These are phyloP conservation scores for Helicoverpa assulta DNA, from an alignment of 2,888 invertebrate species.

Conservation along the genomic window DNA sequence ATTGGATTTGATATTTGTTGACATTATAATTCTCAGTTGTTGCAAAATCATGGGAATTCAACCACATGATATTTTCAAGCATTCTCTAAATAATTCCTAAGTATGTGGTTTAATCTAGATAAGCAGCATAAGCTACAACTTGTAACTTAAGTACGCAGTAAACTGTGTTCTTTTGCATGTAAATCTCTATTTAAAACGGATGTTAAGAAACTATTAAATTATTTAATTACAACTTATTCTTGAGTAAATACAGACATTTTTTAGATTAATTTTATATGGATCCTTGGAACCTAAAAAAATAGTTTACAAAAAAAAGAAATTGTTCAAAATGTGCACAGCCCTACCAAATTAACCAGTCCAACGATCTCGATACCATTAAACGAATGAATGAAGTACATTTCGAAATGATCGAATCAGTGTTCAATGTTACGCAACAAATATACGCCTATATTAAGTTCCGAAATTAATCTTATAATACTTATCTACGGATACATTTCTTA, in stretches of 20 bases:
- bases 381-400: slow-evolving; percentile 66
- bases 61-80: slow-evolving; percentile 28
- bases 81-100: slow-evolving; percentile 12
- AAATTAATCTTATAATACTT: slow-evolving; percentile 60
- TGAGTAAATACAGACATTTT: too few species aligned
- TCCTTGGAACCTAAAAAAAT: too few species aligned
- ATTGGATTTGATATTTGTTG: background rate
- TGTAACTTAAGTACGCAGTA: slow-evolving; percentile 13
- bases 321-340: slow-evolving; percentile 39
- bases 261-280: background rate
- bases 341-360: slow-evolving; percentile 51
- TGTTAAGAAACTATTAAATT: slow-evolving; percentile 22
- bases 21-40: background rate
- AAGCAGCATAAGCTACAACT: slow-evolving; percentile 17
- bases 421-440: slow-evolving; percentile 57
- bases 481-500: slow-evolving; percentile 52
- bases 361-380: slow-evolving; percentile 48
- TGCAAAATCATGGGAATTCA: background rate
- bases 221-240: slow-evolving; percentile 3
- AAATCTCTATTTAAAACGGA: slow-evolving; percentile 26
- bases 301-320: too few species aligned
- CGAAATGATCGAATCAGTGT: slow-evolving; percentile 62
- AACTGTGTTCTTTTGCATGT: slow-evolving; percentile 14
- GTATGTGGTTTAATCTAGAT: slow-evolving; percentile 23
- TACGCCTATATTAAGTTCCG: slow-evolving; percentile 46